phyloP scores from a whole-genome alignment of 2,797 vertebrate species.

The Poecilia velifera region DNA sequence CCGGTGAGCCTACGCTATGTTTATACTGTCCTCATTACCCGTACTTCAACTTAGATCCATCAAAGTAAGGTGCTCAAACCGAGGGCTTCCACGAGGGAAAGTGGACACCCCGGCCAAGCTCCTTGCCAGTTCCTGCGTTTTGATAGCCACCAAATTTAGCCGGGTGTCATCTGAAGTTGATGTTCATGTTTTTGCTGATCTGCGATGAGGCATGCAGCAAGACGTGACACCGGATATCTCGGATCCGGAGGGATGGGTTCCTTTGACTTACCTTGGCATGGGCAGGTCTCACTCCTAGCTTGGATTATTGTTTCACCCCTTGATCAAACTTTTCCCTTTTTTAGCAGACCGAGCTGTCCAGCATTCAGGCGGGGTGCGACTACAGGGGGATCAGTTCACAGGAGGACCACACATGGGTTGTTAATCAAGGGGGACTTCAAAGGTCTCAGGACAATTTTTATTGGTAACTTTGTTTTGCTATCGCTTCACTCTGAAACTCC shows the following conservation, averaged over 20 bases:
- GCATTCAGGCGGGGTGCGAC: constrained; percentile 33
- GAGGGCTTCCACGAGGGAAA: constrained; percentile 76
- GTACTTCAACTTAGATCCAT: constrained; percentile 33
- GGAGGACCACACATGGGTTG: constrained; percentile 49
- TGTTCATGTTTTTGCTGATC: constrained; percentile 79
- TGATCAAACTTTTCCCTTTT: constrained; percentile 77
- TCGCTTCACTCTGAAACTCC: constrained; percentile 16
- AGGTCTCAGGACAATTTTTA: constrained; percentile 43
- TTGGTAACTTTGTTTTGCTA: constrained; percentile 32
- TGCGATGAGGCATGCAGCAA: constrained; percentile 59
- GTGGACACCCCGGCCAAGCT: constrained; percentile 54
- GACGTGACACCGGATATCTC: constrained; percentile 68
- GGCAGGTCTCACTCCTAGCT: constrained; percentile 42
- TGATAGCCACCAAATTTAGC: constrained; percentile 82
- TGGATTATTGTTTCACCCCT: constrained; percentile 73
- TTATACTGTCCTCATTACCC: constrained; percentile 46
- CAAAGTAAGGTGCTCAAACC: constrained; percentile 58
- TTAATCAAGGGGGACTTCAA: constrained; percentile 56
- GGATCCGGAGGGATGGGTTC: constrained; percentile 72
- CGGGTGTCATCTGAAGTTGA: constrained; percentile 78
- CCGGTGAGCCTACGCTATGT: constrained; percentile 50
- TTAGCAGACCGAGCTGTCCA: constrained; percentile 62
- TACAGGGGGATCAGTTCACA: constrained; percentile 57
- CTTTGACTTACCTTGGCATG: constrained; percentile 68
- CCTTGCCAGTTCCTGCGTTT: constrained; percentile 67